Conservation (phyloP, 2,888 invertebrate species). For the Pammene aurita region DNA sequence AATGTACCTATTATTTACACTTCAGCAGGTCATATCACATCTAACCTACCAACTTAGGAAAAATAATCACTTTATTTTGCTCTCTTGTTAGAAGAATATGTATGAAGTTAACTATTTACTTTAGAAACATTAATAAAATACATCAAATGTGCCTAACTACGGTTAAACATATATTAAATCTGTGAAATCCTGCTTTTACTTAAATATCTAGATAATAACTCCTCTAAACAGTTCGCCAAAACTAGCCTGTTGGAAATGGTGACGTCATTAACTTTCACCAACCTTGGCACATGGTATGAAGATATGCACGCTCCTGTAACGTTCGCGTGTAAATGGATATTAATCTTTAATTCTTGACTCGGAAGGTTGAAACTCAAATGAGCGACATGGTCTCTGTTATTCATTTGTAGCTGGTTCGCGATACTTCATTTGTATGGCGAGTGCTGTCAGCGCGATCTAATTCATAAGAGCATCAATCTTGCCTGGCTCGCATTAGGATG, state of each 20-base stretch:
- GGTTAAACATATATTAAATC: not conserved
- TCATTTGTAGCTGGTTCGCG: constrained; percentile 17
- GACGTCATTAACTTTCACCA: constrained; percentile 76
- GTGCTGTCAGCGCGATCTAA: constrained; percentile 46
- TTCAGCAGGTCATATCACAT: too few species aligned
- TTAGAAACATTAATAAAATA: too few species aligned
- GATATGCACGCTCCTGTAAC: constrained; percentile 23
- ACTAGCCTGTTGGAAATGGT: constrained; percentile 42
- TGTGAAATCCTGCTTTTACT: not conserved
- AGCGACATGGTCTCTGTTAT: constrained; percentile 2
- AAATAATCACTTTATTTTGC: too few species aligned
- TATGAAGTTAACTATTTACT: too few species aligned
- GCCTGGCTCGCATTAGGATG: constrained; percentile 45
- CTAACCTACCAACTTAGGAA: too few species aligned
- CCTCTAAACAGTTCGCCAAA: constrained; percentile 16
- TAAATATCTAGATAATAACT: constrained; percentile 6
- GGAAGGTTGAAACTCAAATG: constrained; percentile 24
- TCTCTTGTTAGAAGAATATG: too few species aligned
- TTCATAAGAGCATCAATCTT: constrained; percentile 48
- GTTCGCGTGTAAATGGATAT: constrained; percentile 27
- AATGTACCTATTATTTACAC: too few species aligned
- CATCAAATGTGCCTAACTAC: too few species aligned
- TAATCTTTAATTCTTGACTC: constrained; percentile 10
- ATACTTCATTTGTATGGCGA: constrained; percentile 49
- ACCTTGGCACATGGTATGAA: constrained; percentile 61